Percentiles rank a stretch among this genome's conserved stretches.
Evolutionary conservation across 2,888 invertebrate species (phyloP).

Genomic region (Scelioninae gen. 1): DNA sequence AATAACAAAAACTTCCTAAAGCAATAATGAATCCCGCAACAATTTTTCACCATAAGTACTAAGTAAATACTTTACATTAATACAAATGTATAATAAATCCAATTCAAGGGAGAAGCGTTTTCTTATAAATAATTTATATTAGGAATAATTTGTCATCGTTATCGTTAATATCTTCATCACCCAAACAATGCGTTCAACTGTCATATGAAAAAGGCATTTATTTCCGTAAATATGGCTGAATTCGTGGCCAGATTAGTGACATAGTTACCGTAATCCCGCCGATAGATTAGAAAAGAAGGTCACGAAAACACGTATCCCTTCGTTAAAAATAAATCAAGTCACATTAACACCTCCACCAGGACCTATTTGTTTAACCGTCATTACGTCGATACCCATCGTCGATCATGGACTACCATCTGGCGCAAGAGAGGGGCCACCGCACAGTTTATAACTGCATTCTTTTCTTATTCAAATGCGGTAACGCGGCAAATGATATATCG

Average conservation of each 20-base stretch:
- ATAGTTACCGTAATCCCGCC: constrained; percentile 1
- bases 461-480: constrained; percentile 61
- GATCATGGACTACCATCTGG: constrained; percentile 26
- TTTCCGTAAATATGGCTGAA: not conserved
- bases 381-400: constrained; percentile 43
- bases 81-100: too few relatives aligned
- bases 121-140: too few relatives aligned
- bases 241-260: too few relatives aligned
- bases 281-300: not conserved
- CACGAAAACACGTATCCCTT: constrained; percentile 16
- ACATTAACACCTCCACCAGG: constrained; percentile 47
- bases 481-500: constrained; percentile 49
- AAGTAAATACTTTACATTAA: too few relatives aligned
- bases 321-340: constrained; percentile 60
- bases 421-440: constrained; percentile 43
- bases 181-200: not conserved
- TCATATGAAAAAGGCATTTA: constrained; percentile 16
- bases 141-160: not conserved
- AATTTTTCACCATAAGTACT: too few relatives aligned
- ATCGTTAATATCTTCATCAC: not conserved
- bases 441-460: constrained; percentile 50
- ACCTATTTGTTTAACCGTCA: constrained; percentile 56
- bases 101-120: too few relatives aligned
- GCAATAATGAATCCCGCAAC: too few relatives aligned
- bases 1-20: too few relatives aligned